These are phyloP conservation scores for Scolanthus callimorphus DNA, from an alignment of 92 coral and sea anemone species.

Conservation along the genomic window DNA sequence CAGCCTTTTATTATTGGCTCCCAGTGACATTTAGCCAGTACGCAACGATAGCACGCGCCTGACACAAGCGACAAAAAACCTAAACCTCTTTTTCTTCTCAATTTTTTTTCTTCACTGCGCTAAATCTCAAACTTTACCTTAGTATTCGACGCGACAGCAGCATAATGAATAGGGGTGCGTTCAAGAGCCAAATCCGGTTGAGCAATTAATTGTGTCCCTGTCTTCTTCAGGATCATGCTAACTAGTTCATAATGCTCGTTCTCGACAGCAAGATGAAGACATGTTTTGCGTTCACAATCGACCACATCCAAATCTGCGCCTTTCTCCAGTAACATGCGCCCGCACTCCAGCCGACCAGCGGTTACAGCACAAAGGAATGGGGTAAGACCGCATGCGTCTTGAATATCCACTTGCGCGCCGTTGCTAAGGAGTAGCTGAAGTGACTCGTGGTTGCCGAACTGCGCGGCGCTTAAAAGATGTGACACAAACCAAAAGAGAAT, in stretches of 20 bases:
- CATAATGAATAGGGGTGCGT: conserved; percentile 69
- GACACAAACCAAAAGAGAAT: too few relatives aligned
- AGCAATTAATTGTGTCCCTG: conserved; percentile 32
- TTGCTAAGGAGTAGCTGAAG: too few relatives aligned
- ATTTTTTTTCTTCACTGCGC: too few relatives aligned
- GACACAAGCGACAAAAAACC: too few relatives aligned
- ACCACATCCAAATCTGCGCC: conserved; percentile 52
- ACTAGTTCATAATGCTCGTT: conserved; percentile 58
- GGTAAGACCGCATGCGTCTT: conserved; percentile 50
- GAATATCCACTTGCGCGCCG: too few relatives aligned
- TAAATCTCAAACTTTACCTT: conserved; percentile 28
- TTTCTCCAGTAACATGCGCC: conserved; percentile 41
- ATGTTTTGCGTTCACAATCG: conserved; percentile 44
- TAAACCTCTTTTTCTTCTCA: too few relatives aligned
- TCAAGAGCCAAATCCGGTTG: conserved; percentile 45
- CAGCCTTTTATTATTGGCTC: too few relatives aligned
- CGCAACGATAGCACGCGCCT: too few relatives aligned
- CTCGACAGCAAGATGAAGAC: conserved; percentile 72
- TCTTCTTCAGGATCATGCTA: conserved; percentile 36
- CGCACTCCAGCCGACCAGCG: conserved; percentile 54
- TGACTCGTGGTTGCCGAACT: too few relatives aligned
- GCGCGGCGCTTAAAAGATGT: too few relatives aligned
- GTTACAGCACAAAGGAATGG: conserved; percentile 68
- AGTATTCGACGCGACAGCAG: conserved; percentile 38
- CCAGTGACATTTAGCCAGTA: too few relatives aligned